These are phyloP conservation scores for Leptopilina clavipes DNA, from an alignment of 1,140 invertebrate genomes.

Conservation along the genomic window DNA sequence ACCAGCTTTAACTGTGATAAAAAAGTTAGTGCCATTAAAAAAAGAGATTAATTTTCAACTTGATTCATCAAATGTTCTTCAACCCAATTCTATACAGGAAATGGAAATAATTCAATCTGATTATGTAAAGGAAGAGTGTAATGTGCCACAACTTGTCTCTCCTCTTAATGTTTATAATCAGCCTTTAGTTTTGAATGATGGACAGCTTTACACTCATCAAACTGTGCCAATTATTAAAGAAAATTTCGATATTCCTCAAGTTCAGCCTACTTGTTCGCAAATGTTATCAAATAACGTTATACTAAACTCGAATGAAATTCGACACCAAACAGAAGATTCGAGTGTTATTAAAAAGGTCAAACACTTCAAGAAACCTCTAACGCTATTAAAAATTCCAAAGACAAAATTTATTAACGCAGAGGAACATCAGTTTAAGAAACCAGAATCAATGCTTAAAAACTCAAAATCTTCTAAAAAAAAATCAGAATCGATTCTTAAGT, in stretches of 20 bases:
- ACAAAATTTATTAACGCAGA: not conserved
- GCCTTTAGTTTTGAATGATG: no score
- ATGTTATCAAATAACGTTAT: not conserved
- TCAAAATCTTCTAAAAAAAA: not conserved
- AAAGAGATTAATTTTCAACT: not conserved
- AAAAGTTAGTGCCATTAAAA: not conserved
- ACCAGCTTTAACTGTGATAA: not conserved
- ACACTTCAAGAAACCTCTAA: not conserved
- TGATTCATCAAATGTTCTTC: no score
- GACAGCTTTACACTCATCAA: not conserved
- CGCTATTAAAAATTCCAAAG: slow-evolving; percentile 12
- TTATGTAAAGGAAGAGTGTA: no score
- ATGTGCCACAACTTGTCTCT: no score
- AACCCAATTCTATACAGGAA: no score
- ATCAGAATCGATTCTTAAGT: not conserved
- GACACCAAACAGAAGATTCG: not conserved
- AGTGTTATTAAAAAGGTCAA: not conserved
- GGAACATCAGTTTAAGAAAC: not conserved
- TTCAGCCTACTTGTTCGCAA: not conserved
- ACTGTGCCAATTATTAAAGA: not conserved
- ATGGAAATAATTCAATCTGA: no score
- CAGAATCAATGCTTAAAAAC: not conserved
- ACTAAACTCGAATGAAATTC: not conserved
- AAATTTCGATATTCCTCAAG: not conserved
- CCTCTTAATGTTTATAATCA: no score